Percentiles rank a stretch among this genome's conserved stretches.
Conservation (phyloP, 1,140 invertebrate species). For the Tenebrio molitor region DNA sequence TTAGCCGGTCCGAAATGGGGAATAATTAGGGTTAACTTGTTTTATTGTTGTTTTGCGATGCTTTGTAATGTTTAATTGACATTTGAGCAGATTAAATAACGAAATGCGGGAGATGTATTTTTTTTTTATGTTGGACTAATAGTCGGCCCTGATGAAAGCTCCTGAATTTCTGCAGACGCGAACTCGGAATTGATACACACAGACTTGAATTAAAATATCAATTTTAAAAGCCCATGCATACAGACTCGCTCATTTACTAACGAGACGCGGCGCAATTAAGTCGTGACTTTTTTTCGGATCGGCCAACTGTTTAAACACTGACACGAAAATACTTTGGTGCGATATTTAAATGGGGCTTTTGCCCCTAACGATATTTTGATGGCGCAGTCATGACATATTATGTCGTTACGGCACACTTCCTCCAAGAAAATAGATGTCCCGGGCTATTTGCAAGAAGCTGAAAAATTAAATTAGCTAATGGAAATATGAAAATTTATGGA, state of each 20-base stretch:
- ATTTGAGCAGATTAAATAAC: slow-evolving; percentile 10
- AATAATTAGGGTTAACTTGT: slow-evolving; percentile 6
- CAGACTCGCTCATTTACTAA: neutral
- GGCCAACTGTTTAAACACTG: neutral
- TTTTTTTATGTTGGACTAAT: too few species aligned
- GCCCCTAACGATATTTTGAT: slow-evolving; percentile 23
- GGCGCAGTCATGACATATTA: slow-evolving; percentile 27
- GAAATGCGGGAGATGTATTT: too few species aligned
- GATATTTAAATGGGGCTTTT: slow-evolving; percentile 23
- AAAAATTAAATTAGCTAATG: slow-evolving; percentile 3
- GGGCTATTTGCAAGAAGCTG: neutral
- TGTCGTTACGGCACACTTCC: slow-evolving; percentile 18
- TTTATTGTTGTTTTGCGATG: slow-evolving; percentile 14
- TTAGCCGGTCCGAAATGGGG: neutral
- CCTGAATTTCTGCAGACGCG: neutral
- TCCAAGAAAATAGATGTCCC: slow-evolving; percentile 6
- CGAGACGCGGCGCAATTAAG: neutral
- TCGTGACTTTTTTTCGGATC: too few species aligned
- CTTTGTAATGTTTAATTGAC: slow-evolving; percentile 9
- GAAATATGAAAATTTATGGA: neutral
- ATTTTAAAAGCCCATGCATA: neutral
- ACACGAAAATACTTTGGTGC: neutral
- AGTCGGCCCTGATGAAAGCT: too few species aligned
- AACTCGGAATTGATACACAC: neutral
- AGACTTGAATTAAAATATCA: neutral